Conservation (phyloP, 2,113 vertebrate species). For the Acanthisitta chloris region DNA sequence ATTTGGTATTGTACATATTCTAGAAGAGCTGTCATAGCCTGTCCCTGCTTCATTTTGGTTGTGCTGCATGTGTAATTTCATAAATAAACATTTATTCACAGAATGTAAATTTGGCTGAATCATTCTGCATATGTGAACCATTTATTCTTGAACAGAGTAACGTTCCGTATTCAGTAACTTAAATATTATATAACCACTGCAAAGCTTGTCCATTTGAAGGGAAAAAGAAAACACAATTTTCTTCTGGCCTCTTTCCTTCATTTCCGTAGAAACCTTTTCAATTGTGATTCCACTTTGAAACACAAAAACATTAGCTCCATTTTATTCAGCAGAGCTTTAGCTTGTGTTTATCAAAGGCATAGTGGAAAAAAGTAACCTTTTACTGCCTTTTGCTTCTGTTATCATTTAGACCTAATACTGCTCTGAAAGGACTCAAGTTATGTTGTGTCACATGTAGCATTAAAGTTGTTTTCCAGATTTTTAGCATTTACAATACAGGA, state of each 20-base stretch:
- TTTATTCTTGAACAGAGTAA: constrained; percentile 59
- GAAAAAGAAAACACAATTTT: constrained; percentile 52
- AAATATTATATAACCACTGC: constrained; percentile 64
- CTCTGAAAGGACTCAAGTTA: neutral
- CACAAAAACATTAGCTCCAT: constrained; percentile 34
- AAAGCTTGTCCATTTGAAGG: constrained; percentile 53
- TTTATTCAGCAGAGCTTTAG: constrained; percentile 41
- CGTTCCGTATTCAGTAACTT: constrained; percentile 23
- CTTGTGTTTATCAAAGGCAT: constrained; percentile 29
- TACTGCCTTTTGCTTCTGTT: neutral
- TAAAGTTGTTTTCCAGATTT: neutral
- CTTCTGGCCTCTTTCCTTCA: constrained; percentile 44
- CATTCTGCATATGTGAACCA: constrained; percentile 60
- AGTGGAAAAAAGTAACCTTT: neutral
- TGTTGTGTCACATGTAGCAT: neutral
- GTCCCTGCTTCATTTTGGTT: constrained; percentile 1
- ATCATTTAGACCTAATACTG: neutral
- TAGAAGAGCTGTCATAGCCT: constrained; percentile 15
- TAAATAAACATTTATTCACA: constrained; percentile 64
- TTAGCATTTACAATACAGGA: neutral
- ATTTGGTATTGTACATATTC: neutral
- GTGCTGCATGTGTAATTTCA: constrained; percentile 37
- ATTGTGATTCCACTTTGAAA: constrained; percentile 41
- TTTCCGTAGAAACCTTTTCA: constrained; percentile 55
- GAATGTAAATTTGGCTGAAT: constrained; percentile 63